Evolutionary conservation across 2,113 vertebrate genomes (phyloP), one percentile per base, ranked within the genome.

Genomic region (Bettongia penicillata): DNA sequence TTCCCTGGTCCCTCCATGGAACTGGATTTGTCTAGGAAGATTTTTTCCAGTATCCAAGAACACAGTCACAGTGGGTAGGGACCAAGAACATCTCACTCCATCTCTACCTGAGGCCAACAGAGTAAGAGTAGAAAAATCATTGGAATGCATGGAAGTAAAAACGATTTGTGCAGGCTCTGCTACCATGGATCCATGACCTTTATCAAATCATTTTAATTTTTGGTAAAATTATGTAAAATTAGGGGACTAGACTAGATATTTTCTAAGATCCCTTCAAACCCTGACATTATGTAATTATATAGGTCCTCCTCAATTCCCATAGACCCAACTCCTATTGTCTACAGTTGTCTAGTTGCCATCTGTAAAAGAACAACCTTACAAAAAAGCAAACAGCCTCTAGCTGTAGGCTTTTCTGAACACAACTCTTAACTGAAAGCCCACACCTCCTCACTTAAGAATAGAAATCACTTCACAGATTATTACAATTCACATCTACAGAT

Each of bases 391-490:
- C 16, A 2, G 68, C 68, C 68, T 84, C n/a, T 23, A 84, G 68
- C 5, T 84, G 19, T n/a, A 84, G 68, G 19, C 19, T 84, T 90
- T 52, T 53, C 93, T 93, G 61, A 49, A 48, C 61, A 89, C 26
- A 28, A 89, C 28, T 92, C 96, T 61, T 31, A 24, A 8, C 94
- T 91, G 84, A 93, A 96, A 97, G 93, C 94, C 96, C 93, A 95
- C 95, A 95, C 94, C 95, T 97, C 95, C 96, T 94, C 93, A 92
- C 93, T 96, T 94, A 90, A 92, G 95, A 91, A 93, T 93, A 97
- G 97, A 94, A 93, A 95, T 96, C 95, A 97, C 93, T 97, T 97
- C 97, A 95, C 93, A 91, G 31, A 94, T 95, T 23, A 84, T 84
- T 2, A 84, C n/a, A 84, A 43, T 19, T 84, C n/a, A 23, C 6